Evolutionary conservation across 2,797 vertebrate species (phyloP), one percentile per base, ranked within the genome.

Genomic region (Rhynchotus rufescens): DNA sequence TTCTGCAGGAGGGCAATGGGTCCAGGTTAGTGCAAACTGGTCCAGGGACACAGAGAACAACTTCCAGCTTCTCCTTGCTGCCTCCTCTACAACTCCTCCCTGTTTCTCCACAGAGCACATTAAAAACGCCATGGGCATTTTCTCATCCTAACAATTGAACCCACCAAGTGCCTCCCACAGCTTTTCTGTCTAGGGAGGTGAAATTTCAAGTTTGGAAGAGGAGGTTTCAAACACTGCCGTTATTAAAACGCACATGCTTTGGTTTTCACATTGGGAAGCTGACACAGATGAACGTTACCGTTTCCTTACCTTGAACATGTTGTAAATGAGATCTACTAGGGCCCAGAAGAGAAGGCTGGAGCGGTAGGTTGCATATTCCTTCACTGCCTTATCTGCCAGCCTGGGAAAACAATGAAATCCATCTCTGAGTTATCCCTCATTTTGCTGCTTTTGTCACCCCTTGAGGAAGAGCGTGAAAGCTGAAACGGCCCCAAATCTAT

Each of bases 301-400:
- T 20, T 47, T 25, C 11, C 91, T 96, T 98, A 99, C 99, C 99
- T 98, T 99, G 97, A 99, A 99, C 99, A 99, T 99, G 98, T 98
- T 98, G 93, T 99, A 99, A 92, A 99, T 99, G n/a, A 99, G 99
- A 94, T 99, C 99, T 17, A 99, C 99, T 22, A 99, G 98, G 66
- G 98, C 99, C 99, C 99, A 99, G 96, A 99, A 99, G 95, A 99
- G 99, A 92, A 99, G 98, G 30, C 99, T 98, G 3, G 99, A 99
- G 93, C 99, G 99, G 89, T 99, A 99, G 8, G 98, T 98, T 17
- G 98, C 97, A 62, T 98, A 99, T 91, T 99, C 99, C 98, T 99
- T 99, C 96, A 98, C 98, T 2, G 98, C 69, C 98, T 99, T 99
- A 90, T 99, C 99, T 86, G 99, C 97, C 91, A 99, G 97, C 97